These are phyloP conservation scores for Mayetiola destructor DNA, from an alignment of 2,888 invertebrate species.

Conservation along the genomic window DNA sequence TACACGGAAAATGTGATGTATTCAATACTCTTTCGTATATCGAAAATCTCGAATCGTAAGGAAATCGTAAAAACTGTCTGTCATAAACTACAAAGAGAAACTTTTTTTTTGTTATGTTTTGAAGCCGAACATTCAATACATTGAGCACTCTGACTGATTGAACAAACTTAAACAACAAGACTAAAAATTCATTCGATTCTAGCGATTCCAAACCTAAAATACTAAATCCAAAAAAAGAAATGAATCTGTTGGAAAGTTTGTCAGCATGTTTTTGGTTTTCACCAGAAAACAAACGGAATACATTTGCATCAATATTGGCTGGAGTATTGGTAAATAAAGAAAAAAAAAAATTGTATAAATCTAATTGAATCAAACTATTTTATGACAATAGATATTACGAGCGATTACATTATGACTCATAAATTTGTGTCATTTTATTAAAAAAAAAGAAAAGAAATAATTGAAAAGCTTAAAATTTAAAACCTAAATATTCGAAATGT, in stretches of 20 bases:
- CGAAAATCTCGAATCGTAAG: not conserved
- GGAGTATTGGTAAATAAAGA: conserved; percentile 62
- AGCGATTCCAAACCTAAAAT: not conserved
- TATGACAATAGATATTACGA: not conserved
- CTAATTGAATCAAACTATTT: not conserved
- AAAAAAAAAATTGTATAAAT: not conserved
- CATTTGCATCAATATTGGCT: conserved; percentile 67
- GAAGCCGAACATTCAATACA: conserved; percentile 2
- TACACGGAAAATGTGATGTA: no score
- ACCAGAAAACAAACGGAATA: conserved; percentile 71
- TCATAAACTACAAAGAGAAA: conserved; percentile 3
- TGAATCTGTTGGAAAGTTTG: conserved; percentile 61
- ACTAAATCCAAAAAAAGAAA: conserved; percentile 23
- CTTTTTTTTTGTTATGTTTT: conserved; percentile 11
- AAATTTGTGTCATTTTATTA: not conserved
- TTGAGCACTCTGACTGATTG: no score
- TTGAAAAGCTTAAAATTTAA: not conserved
- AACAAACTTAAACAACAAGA: not conserved
- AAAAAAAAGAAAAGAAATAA: not conserved
- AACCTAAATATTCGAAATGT: not conserved
- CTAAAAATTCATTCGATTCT: not conserved
- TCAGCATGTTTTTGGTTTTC: conserved; percentile 74
- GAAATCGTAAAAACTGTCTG: no score
- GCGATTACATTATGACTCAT: not conserved
- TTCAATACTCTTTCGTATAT: not conserved